These are phyloP conservation scores for Tipula helvola DNA, from an alignment of 2,888 invertebrate genomes.

Conservation along the genomic window DNA sequence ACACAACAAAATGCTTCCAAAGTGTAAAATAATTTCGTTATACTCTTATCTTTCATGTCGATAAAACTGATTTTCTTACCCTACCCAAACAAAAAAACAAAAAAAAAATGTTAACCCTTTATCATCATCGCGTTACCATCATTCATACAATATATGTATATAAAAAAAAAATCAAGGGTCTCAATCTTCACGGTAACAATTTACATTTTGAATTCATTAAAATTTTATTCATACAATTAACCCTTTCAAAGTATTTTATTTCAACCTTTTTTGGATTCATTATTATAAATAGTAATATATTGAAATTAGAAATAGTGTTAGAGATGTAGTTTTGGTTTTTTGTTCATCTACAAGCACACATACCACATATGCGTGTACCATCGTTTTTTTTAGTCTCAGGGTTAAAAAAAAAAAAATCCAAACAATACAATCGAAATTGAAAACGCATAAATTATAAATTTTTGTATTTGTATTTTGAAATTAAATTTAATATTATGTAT, in stretches of 20 bases:
- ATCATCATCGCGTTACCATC: background rate
- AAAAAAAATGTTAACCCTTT: background rate
- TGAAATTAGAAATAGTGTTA: background rate
- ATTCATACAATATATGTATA: background rate
- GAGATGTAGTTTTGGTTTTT: background rate
- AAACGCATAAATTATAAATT: background rate
- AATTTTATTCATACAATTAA: background rate
- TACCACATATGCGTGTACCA: constrained; percentile 4
- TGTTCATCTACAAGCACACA: background rate
- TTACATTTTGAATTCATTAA: background rate
- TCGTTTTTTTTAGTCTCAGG: background rate
- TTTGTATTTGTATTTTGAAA: background rate
- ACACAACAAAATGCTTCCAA: background rate
- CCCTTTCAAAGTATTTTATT: background rate
- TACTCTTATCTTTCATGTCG: background rate
- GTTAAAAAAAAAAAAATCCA: background rate
- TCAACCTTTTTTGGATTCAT: background rate
- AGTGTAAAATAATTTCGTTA: background rate
- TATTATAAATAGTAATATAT: background rate
- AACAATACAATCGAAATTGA: background rate
- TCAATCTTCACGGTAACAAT: background rate
- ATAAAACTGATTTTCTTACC: background rate
- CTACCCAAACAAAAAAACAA: background rate
- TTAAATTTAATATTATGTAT: background rate
- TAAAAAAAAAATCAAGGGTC: background rate